These are phyloP conservation scores for Acipenser oxyrinchus DNA, from an alignment of 2,797 vertebrate species.

Conservation along the genomic window DNA sequence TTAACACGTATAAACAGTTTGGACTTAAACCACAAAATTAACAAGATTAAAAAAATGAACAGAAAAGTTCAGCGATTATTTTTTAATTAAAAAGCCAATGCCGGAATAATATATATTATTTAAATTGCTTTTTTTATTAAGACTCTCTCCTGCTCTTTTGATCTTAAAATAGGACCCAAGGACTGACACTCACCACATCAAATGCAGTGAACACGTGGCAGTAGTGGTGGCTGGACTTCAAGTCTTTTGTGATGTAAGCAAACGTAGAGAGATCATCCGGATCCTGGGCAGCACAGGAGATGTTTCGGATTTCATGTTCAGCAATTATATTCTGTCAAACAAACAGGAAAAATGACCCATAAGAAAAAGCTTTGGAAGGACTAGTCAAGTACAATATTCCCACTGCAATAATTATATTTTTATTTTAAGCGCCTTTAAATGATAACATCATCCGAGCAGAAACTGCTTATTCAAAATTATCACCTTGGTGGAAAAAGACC, in stretches of 20 bases:
- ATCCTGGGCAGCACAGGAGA: conserved; percentile 97
- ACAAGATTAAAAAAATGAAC: too few species aligned
- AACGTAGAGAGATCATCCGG: conserved; percentile 96
- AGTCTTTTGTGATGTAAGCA: conserved; percentile 98
- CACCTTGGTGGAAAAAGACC: conserved; percentile 24
- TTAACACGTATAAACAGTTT: too few species aligned
- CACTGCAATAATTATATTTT: conserved; percentile 18
- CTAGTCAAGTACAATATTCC: too few species aligned
- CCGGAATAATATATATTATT: too few species aligned
- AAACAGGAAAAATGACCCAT: conserved; percentile 6
- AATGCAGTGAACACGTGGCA: conserved; percentile 98
- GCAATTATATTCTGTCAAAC: conserved; percentile 85
- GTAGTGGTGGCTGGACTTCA: conserved; percentile 98
- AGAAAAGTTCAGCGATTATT: too few species aligned
- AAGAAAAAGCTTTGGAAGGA: too few species aligned
- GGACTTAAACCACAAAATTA: too few species aligned
- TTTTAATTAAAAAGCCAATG: too few species aligned
- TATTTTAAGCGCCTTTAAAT: conserved; percentile 30
- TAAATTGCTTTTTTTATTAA: too few species aligned
- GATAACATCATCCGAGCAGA: conserved; percentile 13
- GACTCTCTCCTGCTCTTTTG: too few species aligned
- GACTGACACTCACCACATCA: conserved; percentile 79
- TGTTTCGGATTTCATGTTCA: conserved; percentile 97
- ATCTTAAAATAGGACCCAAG: too few species aligned
- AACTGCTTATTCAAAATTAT: conserved; percentile 26